Conservation (phyloP, 2,888 invertebrate genomes). For the Pegoplata infirma region DNA sequence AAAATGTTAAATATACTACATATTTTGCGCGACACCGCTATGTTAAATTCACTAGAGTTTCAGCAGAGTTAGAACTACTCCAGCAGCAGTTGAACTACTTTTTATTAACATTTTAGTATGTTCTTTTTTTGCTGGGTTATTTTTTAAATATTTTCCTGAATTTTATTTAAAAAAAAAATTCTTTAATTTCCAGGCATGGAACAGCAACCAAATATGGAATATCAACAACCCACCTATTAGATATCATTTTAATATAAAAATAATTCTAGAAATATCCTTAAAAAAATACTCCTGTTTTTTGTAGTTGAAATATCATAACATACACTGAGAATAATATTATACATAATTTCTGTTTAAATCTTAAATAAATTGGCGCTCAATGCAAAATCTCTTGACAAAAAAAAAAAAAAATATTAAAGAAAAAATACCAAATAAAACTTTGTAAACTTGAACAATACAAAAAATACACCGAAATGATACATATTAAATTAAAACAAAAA, state of each 20-base stretch:
- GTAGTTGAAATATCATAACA: conserved; percentile 37
- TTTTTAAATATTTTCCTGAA: too few relatives aligned
- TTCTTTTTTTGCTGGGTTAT: too few relatives aligned
- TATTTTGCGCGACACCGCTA: too few relatives aligned
- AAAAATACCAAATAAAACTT: conserved; percentile 55
- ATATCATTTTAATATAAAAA: conserved; percentile 58
- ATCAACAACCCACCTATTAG: conserved; percentile 77
- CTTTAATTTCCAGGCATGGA: conserved; percentile 69
- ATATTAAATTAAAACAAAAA: too few relatives aligned
- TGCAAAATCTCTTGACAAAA: conserved; percentile 22
- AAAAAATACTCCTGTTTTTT: conserved; percentile 24
- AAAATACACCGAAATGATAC: conserved; percentile 65
- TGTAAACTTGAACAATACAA: conserved; percentile 65
- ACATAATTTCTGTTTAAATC: background rate
- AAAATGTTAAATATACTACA: too few relatives aligned
- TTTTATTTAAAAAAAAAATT: too few relatives aligned
- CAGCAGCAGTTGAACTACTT: too few relatives aligned
- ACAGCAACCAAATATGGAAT: conserved; percentile 74
- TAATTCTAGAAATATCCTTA: conserved; percentile 20
- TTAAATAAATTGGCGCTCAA: conserved; percentile 27
- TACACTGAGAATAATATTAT: conserved; percentile 18
- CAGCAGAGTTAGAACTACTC: too few relatives aligned
- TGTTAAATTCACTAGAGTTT: too few relatives aligned
- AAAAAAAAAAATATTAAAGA: conserved; percentile 14
- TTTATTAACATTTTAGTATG: too few relatives aligned